Evolutionary conservation across 30 jellyfish, hydroid and myxozoan genomes (phyloP).

Genomic region (Haliclystus octoradiatus): DNA sequence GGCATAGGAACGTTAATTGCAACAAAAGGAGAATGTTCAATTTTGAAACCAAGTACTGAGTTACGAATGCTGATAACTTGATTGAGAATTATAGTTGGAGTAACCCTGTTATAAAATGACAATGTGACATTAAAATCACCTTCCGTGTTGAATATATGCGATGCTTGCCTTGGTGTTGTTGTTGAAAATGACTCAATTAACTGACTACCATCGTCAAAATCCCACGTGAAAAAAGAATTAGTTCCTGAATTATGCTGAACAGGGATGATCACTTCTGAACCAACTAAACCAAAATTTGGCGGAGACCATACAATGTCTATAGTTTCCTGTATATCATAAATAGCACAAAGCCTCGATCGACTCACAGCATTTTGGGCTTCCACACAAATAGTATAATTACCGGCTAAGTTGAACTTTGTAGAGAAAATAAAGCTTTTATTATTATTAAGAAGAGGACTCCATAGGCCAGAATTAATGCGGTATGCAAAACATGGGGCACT

Average conservation of each 20-base stretch:
- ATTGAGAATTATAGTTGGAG: background rate
- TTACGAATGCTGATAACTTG: background rate
- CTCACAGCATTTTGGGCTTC: conserved; percentile 9
- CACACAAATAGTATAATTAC: conserved; percentile 6
- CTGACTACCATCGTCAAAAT: conserved; percentile 25
- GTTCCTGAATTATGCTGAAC: conserved; percentile 24
- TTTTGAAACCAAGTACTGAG: background rate
- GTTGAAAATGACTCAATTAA: background rate
- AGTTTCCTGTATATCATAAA: background rate
- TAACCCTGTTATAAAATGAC: background rate
- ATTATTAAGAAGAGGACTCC: background rate
- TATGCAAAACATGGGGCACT: background rate
- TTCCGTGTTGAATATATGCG: conserved; percentile 2
- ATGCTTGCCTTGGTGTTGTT: background rate
- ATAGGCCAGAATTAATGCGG: background rate
- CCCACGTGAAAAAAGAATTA: conserved; percentile 13
- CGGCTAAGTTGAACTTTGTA: background rate
- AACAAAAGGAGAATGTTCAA: background rate
- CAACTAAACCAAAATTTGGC: background rate
- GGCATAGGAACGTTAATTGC: background rate
- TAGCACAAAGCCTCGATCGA: background rate
- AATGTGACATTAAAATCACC: conserved; percentile 10
- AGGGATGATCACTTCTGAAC: background rate
- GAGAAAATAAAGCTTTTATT: background rate
- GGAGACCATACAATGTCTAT: background rate